Conservation (phyloP, 23 tunicate species). For the Trididemnum miniatum region DNA sequence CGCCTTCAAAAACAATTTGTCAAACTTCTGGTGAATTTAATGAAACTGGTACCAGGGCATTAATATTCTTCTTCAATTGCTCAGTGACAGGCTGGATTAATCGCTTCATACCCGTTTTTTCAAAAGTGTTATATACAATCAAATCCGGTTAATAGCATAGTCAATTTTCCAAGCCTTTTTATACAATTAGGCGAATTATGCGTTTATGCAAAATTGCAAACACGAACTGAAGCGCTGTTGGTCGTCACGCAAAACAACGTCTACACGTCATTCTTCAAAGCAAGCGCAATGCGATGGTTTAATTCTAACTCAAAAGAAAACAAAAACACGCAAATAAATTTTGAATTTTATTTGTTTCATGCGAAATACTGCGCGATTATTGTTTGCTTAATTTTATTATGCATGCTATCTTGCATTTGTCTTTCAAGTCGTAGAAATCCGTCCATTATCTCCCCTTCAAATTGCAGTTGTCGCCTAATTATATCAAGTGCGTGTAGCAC, state of each 20-base stretch:
- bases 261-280: not conserved
- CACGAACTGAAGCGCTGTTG: not conserved
- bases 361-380: not conserved
- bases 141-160: too few relatives aligned
- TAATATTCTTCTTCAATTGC: too few relatives aligned
- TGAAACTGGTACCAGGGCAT: too few relatives aligned
- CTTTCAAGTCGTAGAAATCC: not conserved
- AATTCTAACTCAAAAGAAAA: not conserved
- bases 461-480: slow-evolving; percentile 28
- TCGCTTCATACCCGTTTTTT: too few relatives aligned
- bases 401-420: not conserved
- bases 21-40: too few relatives aligned
- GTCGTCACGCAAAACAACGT: not conserved
- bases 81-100: too few relatives aligned
- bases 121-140: too few relatives aligned
- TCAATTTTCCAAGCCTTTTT: too few relatives aligned
- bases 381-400: not conserved
- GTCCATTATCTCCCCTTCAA: slow-evolving; percentile 5
- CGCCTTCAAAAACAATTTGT: too few relatives aligned
- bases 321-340: not conserved
- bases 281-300: not conserved
- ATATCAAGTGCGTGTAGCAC: slow-evolving; percentile 28
- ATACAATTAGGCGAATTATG: too few relatives aligned
- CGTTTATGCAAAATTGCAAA: not conserved
- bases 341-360: not conserved